These are phyloP conservation scores for crab-eating macaque (Macaca fascicularis) DNA, from an alignment of 2,113 vertebrate genomes.

Conservation along the genomic window DNA sequence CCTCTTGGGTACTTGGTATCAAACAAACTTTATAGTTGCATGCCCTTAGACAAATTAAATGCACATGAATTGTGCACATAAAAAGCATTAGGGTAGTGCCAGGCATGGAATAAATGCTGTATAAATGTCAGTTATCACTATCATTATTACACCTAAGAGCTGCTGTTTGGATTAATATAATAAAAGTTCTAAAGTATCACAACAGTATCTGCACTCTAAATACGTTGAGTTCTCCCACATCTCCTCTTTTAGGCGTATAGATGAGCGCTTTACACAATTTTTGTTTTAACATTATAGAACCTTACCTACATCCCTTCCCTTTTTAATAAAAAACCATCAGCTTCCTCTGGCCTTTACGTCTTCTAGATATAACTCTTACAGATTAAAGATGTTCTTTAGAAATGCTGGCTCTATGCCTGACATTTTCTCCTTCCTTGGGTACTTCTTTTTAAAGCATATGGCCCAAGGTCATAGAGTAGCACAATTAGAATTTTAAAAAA, in stretches of 20 bases:
- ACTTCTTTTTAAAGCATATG: neutral
- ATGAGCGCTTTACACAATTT: neutral
- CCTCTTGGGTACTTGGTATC: neutral
- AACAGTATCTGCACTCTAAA: neutral
- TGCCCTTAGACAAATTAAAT: neutral
- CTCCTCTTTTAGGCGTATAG: neutral
- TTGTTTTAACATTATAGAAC: neutral
- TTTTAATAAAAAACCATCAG: neutral
- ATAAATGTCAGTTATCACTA: neutral
- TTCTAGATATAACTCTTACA: neutral
- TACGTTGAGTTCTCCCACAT: neutral
- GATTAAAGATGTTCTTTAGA: neutral
- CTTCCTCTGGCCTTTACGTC: neutral
- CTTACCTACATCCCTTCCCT: neutral
- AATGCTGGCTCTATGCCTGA: neutral
- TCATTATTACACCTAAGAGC: neutral
- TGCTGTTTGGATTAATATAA: neutral
- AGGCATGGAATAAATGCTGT: neutral
- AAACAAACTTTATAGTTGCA: neutral
- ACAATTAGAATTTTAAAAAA: neutral
- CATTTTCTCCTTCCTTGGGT: neutral
- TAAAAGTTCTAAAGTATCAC: neutral
- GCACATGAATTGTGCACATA: neutral
- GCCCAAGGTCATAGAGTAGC: neutral
- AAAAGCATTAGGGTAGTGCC: rapidly evolving